Evolutionary conservation across 2,888 invertebrate genomes (phyloP).

Genomic region (Anodontia alba): DNA sequence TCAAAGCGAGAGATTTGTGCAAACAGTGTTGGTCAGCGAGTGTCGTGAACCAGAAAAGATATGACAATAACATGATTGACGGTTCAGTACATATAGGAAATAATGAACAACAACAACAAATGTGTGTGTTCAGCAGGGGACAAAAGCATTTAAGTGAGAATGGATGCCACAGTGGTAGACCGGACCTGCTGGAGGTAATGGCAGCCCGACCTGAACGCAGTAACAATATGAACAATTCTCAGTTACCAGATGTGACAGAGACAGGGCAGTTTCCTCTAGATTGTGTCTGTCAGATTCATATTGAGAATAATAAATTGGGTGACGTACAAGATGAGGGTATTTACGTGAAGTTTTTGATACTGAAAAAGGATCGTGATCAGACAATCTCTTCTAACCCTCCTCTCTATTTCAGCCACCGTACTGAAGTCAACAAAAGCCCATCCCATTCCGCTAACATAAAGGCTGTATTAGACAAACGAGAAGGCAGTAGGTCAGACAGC

Average conservation of each 20-base stretch:
- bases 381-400: background rate
- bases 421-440: background rate
- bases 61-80: background rate
- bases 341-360: background rate
- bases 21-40: background rate
- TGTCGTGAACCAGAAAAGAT: background rate
- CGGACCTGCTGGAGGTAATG: background rate
- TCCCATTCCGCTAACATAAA: background rate
- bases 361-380: background rate
- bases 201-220: background rate
- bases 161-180: background rate
- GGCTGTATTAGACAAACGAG: background rate
- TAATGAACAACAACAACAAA: background rate
- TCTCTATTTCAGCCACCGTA: background rate
- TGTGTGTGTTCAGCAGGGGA: background rate
- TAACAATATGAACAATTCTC: background rate
- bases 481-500: background rate
- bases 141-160: background rate
- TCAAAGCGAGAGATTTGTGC: conserved; percentile 25
- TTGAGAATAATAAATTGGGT: background rate
- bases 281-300: background rate
- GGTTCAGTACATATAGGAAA: background rate
- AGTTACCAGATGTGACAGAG: background rate
- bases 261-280: background rate
- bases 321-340: background rate